These are phyloP conservation scores for Meloidogyne chitwoodi DNA, from an alignment of 1,140 invertebrate species.

Conservation along the genomic window DNA sequence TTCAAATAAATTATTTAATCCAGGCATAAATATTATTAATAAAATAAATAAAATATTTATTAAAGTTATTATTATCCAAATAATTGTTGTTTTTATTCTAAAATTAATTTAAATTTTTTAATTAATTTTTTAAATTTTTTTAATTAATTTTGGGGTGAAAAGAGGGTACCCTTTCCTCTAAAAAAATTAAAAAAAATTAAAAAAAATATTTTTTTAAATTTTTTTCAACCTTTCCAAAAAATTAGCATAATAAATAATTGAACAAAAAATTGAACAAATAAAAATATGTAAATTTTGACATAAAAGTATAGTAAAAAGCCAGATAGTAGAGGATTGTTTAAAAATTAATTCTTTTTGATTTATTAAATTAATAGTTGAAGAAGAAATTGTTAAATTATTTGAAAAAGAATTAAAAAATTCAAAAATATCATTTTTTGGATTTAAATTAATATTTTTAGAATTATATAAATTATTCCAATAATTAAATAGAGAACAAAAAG, in stretches of 20 bases:
- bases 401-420: neutral
- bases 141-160: too few species aligned
- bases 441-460: neutral
- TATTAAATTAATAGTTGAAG: slow-evolving; percentile 9
- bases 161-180: too few species aligned
- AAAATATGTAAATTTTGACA: slow-evolving; percentile 22
- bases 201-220: neutral
- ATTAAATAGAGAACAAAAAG: neutral
- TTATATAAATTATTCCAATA: neutral
- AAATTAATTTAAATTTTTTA: neutral
- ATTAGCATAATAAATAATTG: neutral
- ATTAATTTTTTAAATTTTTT: too few species aligned
- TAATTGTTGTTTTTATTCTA: neutral
- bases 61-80: neutral
- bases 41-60: neutral
- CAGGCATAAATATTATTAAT: neutral
- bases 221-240: neutral
- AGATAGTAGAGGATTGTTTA: slow-evolving; percentile 33
- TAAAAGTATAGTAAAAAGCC: slow-evolving; percentile 40
- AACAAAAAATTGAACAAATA: slow-evolving; percentile 7
- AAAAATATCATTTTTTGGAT: neutral
- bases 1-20: neutral
- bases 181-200: too few species aligned
- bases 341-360: slow-evolving; percentile 16
- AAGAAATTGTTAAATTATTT: slow-evolving; percentile 9